Percentiles rank a stretch among this genome's conserved stretches.
Conservation (phyloP, 2,797 vertebrate species). For the Valencia hispanica region DNA sequence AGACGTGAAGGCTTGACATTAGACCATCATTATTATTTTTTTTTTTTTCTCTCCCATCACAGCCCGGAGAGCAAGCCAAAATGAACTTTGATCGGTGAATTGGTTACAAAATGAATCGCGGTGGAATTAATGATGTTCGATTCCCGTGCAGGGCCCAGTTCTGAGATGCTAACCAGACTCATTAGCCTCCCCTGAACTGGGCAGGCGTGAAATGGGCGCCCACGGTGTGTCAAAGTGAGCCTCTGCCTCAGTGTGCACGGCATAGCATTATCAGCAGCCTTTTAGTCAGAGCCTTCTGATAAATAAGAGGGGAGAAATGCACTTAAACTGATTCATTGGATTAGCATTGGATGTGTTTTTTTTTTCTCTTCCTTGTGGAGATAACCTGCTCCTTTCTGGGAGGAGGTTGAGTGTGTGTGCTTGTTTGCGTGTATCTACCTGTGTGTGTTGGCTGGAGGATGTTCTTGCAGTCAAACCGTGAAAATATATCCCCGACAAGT, state of each 20-base stretch:
- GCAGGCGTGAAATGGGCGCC: slow-evolving; percentile 72
- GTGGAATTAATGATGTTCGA: slow-evolving; percentile 74
- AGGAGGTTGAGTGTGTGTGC: slow-evolving; percentile 15
- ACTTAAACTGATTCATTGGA: slow-evolving; percentile 76
- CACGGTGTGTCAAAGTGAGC: slow-evolving; percentile 53
- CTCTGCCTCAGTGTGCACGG: slow-evolving; percentile 56
- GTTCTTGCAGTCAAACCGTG: slow-evolving; percentile 51
- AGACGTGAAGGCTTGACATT: slow-evolving; percentile 23
- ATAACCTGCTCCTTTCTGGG: slow-evolving; percentile 21
- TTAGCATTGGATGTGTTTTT: slow-evolving; percentile 68
- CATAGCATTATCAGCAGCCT: slow-evolving; percentile 66
- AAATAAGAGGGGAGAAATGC: slow-evolving; percentile 66
- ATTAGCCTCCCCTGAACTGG: slow-evolving; percentile 67
- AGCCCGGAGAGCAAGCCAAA: slow-evolving; percentile 35
- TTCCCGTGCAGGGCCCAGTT: slow-evolving; percentile 58
- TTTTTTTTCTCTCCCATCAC: slow-evolving; percentile 23
- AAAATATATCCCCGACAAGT: slow-evolving; percentile 62
- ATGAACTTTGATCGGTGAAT: slow-evolving; percentile 69
- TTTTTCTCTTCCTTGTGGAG: slow-evolving; percentile 27
- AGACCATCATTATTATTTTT: slow-evolving; percentile 34
- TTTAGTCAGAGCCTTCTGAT: slow-evolving; percentile 66
- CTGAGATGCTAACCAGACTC: slow-evolving; percentile 72
- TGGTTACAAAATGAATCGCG: slow-evolving; percentile 69
- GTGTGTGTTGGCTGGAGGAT: slow-evolving; percentile 43
- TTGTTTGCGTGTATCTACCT: slow-evolving; percentile 10